Conservation (phyloP, 2,888 invertebrate genomes). For the Rhaphigaster nebulosa region DNA sequence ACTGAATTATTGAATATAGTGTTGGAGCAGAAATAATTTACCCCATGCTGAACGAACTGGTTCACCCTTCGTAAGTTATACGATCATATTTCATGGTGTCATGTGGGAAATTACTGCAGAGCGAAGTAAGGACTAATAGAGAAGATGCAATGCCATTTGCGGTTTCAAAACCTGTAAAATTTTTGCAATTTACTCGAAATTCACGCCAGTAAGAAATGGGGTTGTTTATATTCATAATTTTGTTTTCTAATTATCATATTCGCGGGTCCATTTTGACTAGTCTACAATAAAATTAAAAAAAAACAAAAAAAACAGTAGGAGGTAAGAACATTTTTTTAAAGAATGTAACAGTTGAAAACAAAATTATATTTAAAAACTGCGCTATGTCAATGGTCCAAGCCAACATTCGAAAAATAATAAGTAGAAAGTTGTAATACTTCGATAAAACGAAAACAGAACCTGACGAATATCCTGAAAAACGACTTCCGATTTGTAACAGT, state of each 20-base stretch:
- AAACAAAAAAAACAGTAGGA: no score
- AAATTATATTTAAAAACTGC: no score
- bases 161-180: not conserved
- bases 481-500: not conserved
- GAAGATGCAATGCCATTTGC: not conserved
- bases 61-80: not conserved
- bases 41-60: not conserved
- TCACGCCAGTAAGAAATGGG: not conserved
- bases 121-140: not conserved
- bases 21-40: not conserved
- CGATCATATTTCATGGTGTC: not conserved
- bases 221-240: no score
- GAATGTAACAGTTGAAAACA: no score
- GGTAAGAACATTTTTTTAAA: no score
- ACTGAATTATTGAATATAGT: not conserved
- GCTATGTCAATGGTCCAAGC: no score
- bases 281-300: no score
- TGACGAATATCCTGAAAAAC: not conserved
- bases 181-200: not conserved
- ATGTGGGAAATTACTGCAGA: not conserved
- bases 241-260: no score
- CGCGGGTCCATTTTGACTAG: no score
- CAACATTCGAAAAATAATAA: no score
- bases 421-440: not conserved
- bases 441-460: not conserved